Percentiles rank a stretch among this genome's conserved stretches.
These are phyloP conservation scores for Chamaetylas fuelleborni DNA, from an alignment of 2,113 vertebrate genomes.

Conservation along the genomic window DNA sequence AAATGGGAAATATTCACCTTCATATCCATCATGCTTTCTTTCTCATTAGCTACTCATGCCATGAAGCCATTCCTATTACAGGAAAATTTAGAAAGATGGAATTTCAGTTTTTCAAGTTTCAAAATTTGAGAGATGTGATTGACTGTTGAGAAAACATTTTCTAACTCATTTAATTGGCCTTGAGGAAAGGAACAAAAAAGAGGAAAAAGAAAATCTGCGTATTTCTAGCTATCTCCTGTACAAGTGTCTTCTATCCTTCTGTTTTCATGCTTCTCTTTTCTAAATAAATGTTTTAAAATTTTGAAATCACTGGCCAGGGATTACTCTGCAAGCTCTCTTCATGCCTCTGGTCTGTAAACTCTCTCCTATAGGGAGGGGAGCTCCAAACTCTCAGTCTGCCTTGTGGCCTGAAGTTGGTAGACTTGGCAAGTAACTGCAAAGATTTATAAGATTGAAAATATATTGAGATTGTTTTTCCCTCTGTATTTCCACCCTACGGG, in stretches of 20 bases:
- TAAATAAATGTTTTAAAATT: neutral
- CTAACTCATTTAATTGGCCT: neutral
- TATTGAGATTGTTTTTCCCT: neutral
- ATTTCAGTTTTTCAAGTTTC: neutral
- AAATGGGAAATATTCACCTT: neutral
- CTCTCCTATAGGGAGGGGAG: neutral
- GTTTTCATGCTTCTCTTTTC: neutral
- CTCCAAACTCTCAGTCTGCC: neutral
- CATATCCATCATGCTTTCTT: neutral
- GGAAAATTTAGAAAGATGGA: neutral
- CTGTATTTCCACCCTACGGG: neutral
- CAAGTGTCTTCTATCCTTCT: neutral
- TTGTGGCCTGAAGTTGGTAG: neutral
- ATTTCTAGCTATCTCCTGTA: neutral
- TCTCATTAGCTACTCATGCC: neutral
- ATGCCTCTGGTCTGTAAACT: neutral
- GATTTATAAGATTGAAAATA: neutral
- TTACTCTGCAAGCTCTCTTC: neutral
- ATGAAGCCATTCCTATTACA: neutral
- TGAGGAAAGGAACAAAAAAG: neutral
- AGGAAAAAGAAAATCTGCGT: neutral
- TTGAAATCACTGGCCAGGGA: neutral
- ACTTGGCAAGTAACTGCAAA: neutral
- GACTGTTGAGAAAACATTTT: neutral
- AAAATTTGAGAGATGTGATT: neutral